phyloP scores from a whole-genome alignment of 2,113 vertebrate species.

The Forbesichthys agassizii region DNA sequence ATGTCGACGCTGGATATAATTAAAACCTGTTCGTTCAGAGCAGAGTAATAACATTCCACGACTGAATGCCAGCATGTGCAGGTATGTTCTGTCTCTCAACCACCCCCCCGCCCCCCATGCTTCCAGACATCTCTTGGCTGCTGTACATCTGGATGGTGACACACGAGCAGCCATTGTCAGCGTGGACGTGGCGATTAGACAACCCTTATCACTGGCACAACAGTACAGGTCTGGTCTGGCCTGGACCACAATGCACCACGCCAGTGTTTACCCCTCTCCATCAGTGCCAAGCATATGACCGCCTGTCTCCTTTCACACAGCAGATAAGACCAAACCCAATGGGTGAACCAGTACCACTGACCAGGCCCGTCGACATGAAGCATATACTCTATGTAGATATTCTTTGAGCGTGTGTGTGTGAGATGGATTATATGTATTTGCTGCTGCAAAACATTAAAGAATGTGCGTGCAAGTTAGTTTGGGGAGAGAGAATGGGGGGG shows the following conservation, averaged over 20 bases:
- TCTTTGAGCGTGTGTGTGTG: background rate
- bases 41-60: background rate
- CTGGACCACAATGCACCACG: background rate
- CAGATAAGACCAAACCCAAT: background rate
- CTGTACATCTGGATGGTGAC: background rate
- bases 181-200: too few relatives aligned
- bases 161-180: background rate
- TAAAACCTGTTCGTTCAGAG: background rate
- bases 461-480: constrained; percentile 1
- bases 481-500: background rate
- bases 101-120: too few relatives aligned
- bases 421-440: background rate
- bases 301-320: background rate
- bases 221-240: background rate
- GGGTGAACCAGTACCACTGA: constrained; percentile 14
- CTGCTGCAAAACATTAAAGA: background rate
- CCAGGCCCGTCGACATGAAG: background rate
- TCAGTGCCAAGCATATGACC: constrained; percentile 1
- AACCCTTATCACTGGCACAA: background rate
- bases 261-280: background rate
- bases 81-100: background rate
- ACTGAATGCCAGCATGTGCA: background rate
- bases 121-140: background rate
- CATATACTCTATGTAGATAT: too few relatives aligned
- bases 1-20: too few relatives aligned